Evolutionary conservation across 1,140 invertebrate genomes (phyloP).

Genomic region (Hirudo medicinalis): DNA sequence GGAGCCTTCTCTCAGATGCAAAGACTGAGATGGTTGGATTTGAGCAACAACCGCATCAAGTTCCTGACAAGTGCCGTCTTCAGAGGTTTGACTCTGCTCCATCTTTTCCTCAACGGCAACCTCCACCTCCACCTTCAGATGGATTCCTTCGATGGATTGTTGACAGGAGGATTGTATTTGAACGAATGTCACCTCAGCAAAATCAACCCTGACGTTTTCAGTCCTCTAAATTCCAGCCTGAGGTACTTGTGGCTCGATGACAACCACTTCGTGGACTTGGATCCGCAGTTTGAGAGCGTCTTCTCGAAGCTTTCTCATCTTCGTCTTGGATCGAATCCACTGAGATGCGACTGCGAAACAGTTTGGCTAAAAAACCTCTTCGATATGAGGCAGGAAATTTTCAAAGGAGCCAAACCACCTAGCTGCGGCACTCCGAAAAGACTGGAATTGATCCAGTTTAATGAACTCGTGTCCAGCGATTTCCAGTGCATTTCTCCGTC

Average conservation of each 20-base stretch:
- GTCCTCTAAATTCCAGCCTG: constrained; percentile 34
- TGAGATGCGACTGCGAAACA: constrained; percentile 39
- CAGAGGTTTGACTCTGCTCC: constrained; percentile 33
- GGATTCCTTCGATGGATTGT: constrained; percentile 34
- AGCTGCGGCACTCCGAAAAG: constrained; percentile 31
- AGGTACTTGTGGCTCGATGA: constrained; percentile 35
- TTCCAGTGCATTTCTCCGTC: constrained; percentile 28
- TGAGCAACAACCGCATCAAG: constrained; percentile 37
- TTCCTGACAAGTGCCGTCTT: constrained; percentile 35
- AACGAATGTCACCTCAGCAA: constrained; percentile 34
- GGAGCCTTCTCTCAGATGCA: constrained; percentile 35
- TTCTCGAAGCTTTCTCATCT: constrained; percentile 34
- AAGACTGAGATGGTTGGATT: constrained; percentile 36
- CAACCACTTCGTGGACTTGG: constrained; percentile 34
- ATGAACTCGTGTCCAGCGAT: constrained; percentile 29
- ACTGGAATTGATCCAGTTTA: constrained; percentile 30
- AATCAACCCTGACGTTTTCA: constrained; percentile 31
- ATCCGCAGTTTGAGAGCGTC: constrained; percentile 29
- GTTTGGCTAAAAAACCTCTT: constrained; percentile 35
- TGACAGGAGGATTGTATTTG: constrained; percentile 35
- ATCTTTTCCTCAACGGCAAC: constrained; percentile 39
- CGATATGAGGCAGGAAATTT: constrained; percentile 27
- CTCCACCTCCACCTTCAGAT: constrained; percentile 31
- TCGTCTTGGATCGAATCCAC: constrained; percentile 34
- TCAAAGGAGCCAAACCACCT: constrained; percentile 30